Evolutionary conservation across 2,888 invertebrate species (phyloP).

Genomic region (Caenorhabditis sp.): DNA sequence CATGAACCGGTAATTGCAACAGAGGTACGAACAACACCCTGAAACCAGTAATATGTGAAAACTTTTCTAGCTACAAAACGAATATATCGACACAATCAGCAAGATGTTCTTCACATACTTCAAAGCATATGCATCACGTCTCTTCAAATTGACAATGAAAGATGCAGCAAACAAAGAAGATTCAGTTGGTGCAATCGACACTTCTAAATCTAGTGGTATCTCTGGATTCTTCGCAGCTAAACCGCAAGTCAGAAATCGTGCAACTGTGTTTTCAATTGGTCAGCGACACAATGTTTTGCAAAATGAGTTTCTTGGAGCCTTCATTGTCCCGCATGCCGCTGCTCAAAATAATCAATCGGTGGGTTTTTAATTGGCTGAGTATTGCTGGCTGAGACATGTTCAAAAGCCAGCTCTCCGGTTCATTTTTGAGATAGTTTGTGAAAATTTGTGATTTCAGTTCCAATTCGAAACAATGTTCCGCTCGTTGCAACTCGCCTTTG

Average conservation of each 20-base stretch:
- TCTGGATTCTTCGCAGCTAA: constrained; percentile 72
- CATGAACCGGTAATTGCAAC: constrained; percentile 90
- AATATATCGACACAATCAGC: constrained; percentile 68
- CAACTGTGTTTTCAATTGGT: constrained; percentile 94
- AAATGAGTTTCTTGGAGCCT: constrained; percentile 89
- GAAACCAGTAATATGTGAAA: no score
- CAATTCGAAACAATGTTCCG: constrained; percentile 94
- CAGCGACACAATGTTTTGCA: constrained; percentile 85
- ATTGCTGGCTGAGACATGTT: no score
- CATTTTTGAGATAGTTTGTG: no score
- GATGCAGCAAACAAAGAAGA: constrained; percentile 94
- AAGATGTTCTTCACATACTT: constrained; percentile 94
- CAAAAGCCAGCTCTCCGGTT: no score
- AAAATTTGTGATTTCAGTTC: no score
- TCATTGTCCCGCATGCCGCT: constrained; percentile 95
- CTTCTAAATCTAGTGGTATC: constrained; percentile 38
- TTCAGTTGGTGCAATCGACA: constrained; percentile 77
- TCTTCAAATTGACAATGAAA: constrained; percentile 91
- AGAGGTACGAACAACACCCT: constrained; percentile 47
- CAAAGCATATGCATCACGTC: constrained; percentile 88
- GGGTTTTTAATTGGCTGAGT: no score
- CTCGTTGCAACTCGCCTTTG: constrained; percentile 92
- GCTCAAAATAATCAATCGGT: constrained; percentile 63
- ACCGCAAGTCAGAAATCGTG: constrained; percentile 79
- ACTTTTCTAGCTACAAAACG: constrained; percentile 66